These are phyloP conservation scores for Zaprionus ghesquierei DNA, from an alignment of 1,140 invertebrate species.

Conservation along the genomic window DNA sequence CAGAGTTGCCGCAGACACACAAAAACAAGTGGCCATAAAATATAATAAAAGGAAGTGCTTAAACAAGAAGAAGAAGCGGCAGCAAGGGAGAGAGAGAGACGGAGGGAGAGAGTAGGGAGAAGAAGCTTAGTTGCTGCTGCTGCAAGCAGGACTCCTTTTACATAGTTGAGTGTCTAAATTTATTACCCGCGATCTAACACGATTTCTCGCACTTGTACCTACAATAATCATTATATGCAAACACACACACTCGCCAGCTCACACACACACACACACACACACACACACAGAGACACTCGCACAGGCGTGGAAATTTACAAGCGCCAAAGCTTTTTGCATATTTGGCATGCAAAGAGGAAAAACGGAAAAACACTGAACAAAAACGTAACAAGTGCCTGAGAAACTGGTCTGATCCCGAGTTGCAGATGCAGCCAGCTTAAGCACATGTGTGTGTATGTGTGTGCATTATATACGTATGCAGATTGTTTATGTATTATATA, in stretches of 20 bases:
- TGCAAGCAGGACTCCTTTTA: constrained; percentile 70
- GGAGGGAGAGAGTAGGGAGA: not conserved
- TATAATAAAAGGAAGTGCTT: constrained; percentile 80
- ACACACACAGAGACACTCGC: not conserved
- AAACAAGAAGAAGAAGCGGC: constrained; percentile 38
- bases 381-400: constrained; percentile 70
- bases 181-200: constrained; percentile 81
- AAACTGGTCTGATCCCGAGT: constrained; percentile 57
- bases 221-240: constrained; percentile 79
- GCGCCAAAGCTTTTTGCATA: constrained; percentile 77
- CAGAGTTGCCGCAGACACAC: constrained; percentile 4
- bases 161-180: constrained; percentile 80
- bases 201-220: constrained; percentile 81
- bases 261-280: constrained; percentile 25
- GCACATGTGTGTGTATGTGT: not conserved
- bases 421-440: constrained; percentile 19
- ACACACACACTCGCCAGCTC: constrained; percentile 55
- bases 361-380: constrained; percentile 38
- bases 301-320: constrained; percentile 60
- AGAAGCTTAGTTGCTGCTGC: constrained; percentile 18
- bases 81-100: not conserved
- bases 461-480: constrained; percentile 10
- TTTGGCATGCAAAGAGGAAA: constrained; percentile 70
- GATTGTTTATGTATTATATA: constrained; percentile 72
- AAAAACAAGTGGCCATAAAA: constrained; percentile 79